Percentiles rank a stretch among this genome's conserved stretches.
Evolutionary conservation across 2,113 vertebrate genomes (phyloP).

Genomic region (Serinus canaria): DNA sequence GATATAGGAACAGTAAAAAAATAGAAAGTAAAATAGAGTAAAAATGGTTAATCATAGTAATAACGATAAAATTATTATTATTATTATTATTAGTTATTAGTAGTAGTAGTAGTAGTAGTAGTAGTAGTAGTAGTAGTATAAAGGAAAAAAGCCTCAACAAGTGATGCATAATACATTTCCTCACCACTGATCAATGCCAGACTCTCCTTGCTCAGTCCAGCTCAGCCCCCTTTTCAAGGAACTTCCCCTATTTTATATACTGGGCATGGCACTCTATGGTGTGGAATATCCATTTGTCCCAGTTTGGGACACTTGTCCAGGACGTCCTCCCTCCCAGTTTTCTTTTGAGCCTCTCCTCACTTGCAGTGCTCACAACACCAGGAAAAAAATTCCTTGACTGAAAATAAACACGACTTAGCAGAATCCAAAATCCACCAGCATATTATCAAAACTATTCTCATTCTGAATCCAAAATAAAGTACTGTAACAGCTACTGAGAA

Average conservation of each 20-base stretch:
- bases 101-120: no score
- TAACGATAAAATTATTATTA: not conserved
- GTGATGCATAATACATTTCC: not conserved
- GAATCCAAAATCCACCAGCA: not conserved
- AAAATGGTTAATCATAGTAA: no score
- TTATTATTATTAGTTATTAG: no score
- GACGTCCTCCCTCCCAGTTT: not conserved
- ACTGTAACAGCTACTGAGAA: not conserved
- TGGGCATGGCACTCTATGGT: no score
- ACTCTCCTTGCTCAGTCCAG: not conserved
- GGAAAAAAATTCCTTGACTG: not conserved
- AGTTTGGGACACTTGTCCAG: not conserved
- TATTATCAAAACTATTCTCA: not conserved
- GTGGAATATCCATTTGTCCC: not conserved
- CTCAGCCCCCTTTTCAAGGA: not conserved
- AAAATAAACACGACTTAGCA: accelerated
- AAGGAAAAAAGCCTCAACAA: not conserved
- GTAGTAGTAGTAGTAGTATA: not conserved
- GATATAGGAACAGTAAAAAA: not conserved
- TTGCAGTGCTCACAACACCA: no score
- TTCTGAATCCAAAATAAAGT: not conserved
- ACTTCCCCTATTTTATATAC: not conserved
- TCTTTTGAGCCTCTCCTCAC: not conserved
- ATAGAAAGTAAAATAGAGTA: not conserved
- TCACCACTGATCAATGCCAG: not conserved